Conservation (phyloP, 2,113 vertebrate genomes). For the Trogon melanurus region DNA sequence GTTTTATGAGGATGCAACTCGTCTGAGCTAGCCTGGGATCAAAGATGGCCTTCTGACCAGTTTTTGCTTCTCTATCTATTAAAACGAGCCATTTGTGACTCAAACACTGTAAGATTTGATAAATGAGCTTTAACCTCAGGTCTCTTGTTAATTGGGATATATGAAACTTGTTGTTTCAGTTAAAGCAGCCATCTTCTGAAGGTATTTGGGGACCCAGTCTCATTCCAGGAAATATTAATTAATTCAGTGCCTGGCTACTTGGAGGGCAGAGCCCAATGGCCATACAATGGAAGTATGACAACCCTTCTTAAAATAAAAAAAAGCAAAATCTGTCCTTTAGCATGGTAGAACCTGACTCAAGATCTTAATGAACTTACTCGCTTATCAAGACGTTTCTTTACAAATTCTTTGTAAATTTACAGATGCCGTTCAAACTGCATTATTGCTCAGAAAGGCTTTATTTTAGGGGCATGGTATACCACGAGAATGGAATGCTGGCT, state of each 20-base stretch:
- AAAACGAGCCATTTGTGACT: not conserved
- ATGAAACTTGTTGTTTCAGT: not conserved
- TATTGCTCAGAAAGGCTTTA: not conserved
- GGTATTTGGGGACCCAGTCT: not conserved
- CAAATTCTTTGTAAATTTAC: too few relatives aligned
- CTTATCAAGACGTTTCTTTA: too few relatives aligned
- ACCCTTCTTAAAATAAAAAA: not conserved
- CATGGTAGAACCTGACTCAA: not conserved
- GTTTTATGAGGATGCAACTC: not conserved
- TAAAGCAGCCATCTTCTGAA: not conserved
- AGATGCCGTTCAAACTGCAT: not conserved
- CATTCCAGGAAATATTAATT: not conserved
- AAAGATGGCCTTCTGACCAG: not conserved
- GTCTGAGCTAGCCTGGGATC: not conserved
- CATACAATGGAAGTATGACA: not conserved
- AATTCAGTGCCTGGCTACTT: not conserved
- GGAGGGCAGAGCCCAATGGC: not conserved
- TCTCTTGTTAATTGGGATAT: not conserved
- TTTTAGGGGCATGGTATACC: not conserved
- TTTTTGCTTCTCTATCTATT: not conserved
- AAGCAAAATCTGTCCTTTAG: not conserved
- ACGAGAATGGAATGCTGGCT: not conserved
- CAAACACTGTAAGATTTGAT: not conserved
- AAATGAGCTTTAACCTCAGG: slow-evolving; percentile 4
- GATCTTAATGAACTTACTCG: not conserved